Conservation (phyloP, 1,140 invertebrate genomes). For the Lasaia peninsularis region DNA sequence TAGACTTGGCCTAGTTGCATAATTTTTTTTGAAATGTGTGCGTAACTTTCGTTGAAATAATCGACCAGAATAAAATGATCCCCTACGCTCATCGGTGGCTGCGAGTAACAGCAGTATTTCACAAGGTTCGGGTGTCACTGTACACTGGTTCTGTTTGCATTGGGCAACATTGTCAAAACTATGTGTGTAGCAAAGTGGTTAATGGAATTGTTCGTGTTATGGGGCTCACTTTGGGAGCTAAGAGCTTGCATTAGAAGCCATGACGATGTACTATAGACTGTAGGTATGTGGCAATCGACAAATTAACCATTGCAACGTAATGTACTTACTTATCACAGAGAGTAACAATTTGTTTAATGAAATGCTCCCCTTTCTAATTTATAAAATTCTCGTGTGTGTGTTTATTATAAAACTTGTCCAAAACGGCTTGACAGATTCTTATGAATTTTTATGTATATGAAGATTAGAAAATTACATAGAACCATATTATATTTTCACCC, state of each 20-base stretch:
- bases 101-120: not conserved
- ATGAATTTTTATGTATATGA: no score
- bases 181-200: constrained; percentile 5
- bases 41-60: constrained; percentile 13
- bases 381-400: no score
- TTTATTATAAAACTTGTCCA: no score
- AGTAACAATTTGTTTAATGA: not conserved
- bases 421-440: no score
- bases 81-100: not conserved
- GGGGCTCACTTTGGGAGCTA: constrained; percentile 26
- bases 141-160: constrained; percentile 10
- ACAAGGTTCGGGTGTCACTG: constrained; percentile 13
- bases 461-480: no score
- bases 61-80: not conserved
- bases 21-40: constrained; percentile 13
- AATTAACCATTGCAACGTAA: not conserved
- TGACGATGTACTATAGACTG: constrained; percentile 5
- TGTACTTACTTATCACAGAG: not conserved
- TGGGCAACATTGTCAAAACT: constrained; percentile 27
- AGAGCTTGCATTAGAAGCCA: constrained; percentile 5
- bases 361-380: no score
- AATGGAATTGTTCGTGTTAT: constrained; percentile 16
- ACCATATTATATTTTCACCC: no score
- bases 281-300: not conserved
- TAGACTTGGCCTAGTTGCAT: constrained; percentile 4